Base-by-base conservation (phyloP, 2,797 vertebrate genomes). In the Poecilia velifera region DNA sequence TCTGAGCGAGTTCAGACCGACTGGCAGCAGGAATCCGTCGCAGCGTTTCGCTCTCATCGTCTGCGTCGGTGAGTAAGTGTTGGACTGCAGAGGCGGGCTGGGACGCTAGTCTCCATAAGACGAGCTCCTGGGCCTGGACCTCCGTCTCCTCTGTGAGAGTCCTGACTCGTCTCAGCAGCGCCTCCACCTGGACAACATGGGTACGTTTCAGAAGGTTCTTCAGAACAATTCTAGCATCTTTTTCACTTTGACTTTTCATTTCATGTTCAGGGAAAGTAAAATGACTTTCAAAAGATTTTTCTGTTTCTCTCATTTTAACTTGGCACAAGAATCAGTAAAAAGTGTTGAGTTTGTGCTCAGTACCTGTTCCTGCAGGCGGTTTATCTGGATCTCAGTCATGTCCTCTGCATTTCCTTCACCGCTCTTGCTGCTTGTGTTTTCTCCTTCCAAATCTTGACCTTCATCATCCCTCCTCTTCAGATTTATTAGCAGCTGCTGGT, bases 41-140 rank as follows among this genome's bases (percentile, higher is more conserved):
- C 57, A 76, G 71, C 13, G 25, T 76, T 28, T 84, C 80, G 74
- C 53, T 34, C 46, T 34, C 53, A 43, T 57, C 55, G 5, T 88
- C 84, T 72, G 70, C 53, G 73, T 68, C 55, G 49, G 45, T 47
- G 72, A 18, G 72, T 25, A 70, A 28, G 25, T 76, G 81, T 39
- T 89, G 74, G 66, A 91, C 81, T 20, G 87, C 28, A 28, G 87
- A 86, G 51, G 84, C 53, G 31, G 92, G 78, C 22, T 88, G 87
- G 46, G 90, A 94, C 70, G 90, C 64, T 34, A 93, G 84, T 83
- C 91, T 94, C 96, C 95, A 96, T 39, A 96, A 6, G 20, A 83
- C 36, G 41, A 97, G 90, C 82, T 96, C 95, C 41, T 94, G 89
- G 0, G 90, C 86, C 81, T 96, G 95, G 73, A 90, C 87, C 76